Evolutionary conservation across 1,140 invertebrate species (phyloP), one percentile per base, ranked within the genome.

Genomic region (Rhagoletis zephyria): DNA sequence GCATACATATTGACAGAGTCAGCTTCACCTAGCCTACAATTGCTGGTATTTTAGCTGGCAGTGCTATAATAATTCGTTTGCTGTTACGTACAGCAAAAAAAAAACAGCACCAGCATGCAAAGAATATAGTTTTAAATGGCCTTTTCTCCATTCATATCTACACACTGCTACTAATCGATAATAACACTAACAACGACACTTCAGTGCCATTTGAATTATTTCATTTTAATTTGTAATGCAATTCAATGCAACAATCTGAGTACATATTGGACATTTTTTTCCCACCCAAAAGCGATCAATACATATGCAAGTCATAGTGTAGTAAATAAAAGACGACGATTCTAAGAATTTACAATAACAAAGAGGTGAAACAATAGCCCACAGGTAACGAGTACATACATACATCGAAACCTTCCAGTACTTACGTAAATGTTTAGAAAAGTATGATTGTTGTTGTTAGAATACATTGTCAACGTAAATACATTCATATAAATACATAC

Each of bases 281-380:
- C 67, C 67, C 67, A 74, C 67, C 45, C 67, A 45, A 74, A 48
- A 74, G 67, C 64, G 10, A n/a, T 74, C 10, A 48, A 74, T 74
- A 74, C 42, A 16, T 48, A 45, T 14, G 30, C 30, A 30, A 30
- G 30, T 30, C 30, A 30, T 30, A 30, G 30, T 30, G 30, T 14
- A 42, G 10, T 16, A 74, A 48, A 74, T 16, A 74, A 48, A 48
- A 16, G 45, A 48, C 70, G 45, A 74, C 70, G 70, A 74, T 74
- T 74, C 70, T 74, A 74, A 48, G 70, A 74, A 74, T 74, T 45
- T 48, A 16, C 70, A 74, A 74, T 16, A 74, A 74, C 40, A 74
- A 74, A 12, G 10, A 48, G 12, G 42, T 12, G 40, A 74, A 74
- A 74, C 70, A 74, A 74, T 74, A 48, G 70, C 45, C 70, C 45